Evolutionary conservation across 2,797 vertebrate genomes (phyloP).

Genomic region (Tarsius wallacei): DNA sequence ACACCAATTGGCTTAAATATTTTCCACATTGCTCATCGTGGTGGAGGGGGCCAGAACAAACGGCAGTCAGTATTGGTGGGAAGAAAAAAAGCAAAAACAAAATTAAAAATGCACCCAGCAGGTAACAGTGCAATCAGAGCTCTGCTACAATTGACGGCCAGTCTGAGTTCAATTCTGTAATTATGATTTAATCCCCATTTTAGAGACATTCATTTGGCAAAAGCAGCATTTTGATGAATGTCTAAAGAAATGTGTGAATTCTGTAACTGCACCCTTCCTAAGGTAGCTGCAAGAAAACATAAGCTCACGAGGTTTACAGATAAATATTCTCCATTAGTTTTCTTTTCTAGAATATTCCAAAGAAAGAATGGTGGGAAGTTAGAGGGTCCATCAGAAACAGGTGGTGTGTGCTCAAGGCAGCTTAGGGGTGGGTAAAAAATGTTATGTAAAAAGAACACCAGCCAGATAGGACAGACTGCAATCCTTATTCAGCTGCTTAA

Average conservation of each 20-base stretch:
- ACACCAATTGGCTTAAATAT: conserved; percentile 12
- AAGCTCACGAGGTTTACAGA: background rate
- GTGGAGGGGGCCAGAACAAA: background rate
- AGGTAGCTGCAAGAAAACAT: background rate
- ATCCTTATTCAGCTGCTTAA: background rate
- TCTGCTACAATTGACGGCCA: background rate
- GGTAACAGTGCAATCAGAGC: background rate
- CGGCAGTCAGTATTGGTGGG: background rate
- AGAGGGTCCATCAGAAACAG: background rate
- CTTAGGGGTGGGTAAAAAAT: background rate
- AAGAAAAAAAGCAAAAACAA: background rate
- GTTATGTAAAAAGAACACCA: background rate
- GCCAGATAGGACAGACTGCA: background rate
- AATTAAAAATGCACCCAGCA: background rate
- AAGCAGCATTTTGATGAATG: conserved; percentile 61
- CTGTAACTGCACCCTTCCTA: background rate
- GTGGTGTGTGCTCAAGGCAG: background rate
- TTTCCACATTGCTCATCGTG: background rate
- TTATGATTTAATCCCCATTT: conserved; percentile 24
- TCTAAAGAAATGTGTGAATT: conserved; percentile 63
- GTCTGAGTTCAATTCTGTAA: conserved; percentile 23
- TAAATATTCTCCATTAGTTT: background rate
- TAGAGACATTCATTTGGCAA: conserved; percentile 68
- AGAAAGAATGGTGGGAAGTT: background rate
- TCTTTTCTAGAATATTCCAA: conserved; percentile 55